Evolutionary conservation across 37 sponge, comb jelly and placozoan genomes (phyloP), one percentile per base, ranked within the genome.

Genomic region (Ephydatia muelleri): DNA sequence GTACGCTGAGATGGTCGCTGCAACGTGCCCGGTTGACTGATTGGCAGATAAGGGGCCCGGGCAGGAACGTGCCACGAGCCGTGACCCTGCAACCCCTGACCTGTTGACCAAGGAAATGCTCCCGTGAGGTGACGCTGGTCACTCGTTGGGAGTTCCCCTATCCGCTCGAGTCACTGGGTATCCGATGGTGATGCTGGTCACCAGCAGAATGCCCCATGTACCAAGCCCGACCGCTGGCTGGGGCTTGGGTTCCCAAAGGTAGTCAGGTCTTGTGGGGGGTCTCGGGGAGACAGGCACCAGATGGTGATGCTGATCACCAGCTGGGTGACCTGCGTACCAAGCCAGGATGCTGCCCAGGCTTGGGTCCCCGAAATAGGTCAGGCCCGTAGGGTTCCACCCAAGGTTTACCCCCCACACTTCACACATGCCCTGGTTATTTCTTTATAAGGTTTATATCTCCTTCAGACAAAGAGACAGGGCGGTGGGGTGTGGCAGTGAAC

Each of bases 401-500:
- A 57, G 57, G 57, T 57, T 57, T 57, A 57, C 57, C 57, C 57
- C 57, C 57, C 57, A 57, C 19, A 57, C 57, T 57, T n/a, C 57
- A 57, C 57, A 57, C 16, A 57, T 57, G 57, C 57, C 57, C 57
- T 57, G 6, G 16, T 57, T 57, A 57, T 57, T 57, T 11, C 9
- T 57, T 57, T 57, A 57, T n/a, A n/a, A 57, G 57, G 19, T 57
- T 5, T 14, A 57, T 57, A 57, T 57, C 57, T 57, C 57, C 19
- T 57, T 57, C 16, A 57, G 19, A 57, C 57, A 57, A 57, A 4
- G 57, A 57, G 57, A 21, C 57, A 57, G 57, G 57, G 57, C 57
- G 57, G 57, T 57, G 16, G 19, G 19, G 57, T 57, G 57, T 57
- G 57, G 57, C 57, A 57, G 84, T 84, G 38, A 75, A 75, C 67